Base-by-base conservation (phyloP, 2,888 invertebrate genomes). In the Trissoscelio sp. region DNA sequence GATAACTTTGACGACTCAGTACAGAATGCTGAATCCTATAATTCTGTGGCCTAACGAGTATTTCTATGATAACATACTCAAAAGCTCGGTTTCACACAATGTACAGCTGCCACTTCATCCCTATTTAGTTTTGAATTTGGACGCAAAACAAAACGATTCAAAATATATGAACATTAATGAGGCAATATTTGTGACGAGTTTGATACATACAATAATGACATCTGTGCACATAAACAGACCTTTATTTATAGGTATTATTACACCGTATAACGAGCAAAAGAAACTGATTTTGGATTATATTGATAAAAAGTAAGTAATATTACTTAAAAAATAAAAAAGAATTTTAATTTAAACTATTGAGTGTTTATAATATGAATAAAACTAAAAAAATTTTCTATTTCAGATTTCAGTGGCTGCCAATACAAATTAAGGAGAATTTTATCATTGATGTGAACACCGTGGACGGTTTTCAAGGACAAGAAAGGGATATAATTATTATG, bases 381-480 rank as follows among this genome's bases (percentile, higher is more conserved):
- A n/a, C n/a, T n/a, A n/a, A n/a, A n/a, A n/a, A n/a, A n/a, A n/a
- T 18, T 44, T 44, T 0, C 11, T 20, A 16, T 53, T 55, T n/a
- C 16, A 55, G 55, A n/a, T n/a, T n/a, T n/a, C n/a, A n/a, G n/a
- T n/a, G 1, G 6, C 9, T 55, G 7, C n/a, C 20, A 3, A 70
- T 62, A 2, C 20, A 18, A 55, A 28, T 84, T 6, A 85, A 67
- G 60, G 85, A 81, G n/a, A 89, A 85, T 74, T 80, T 90, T 9
- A 69, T 57, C 0, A 87, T 92, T 12, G 92, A 94, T 85, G 94
- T 95, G 73, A 95, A 95, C 88, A 96, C 97, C 0, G 95, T 97
- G 51, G 97, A 97, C 91, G 95, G 96, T 83, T 97, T 96, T 92
- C 97, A 98, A 92, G 98, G 98, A 0, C 94, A 96, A 88, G 97